A percentile compares a stretch with the other conserved stretches of the same genome.
Conservation (phyloP, 2,113 vertebrate genomes). For the Ondatra zibethicus region DNA sequence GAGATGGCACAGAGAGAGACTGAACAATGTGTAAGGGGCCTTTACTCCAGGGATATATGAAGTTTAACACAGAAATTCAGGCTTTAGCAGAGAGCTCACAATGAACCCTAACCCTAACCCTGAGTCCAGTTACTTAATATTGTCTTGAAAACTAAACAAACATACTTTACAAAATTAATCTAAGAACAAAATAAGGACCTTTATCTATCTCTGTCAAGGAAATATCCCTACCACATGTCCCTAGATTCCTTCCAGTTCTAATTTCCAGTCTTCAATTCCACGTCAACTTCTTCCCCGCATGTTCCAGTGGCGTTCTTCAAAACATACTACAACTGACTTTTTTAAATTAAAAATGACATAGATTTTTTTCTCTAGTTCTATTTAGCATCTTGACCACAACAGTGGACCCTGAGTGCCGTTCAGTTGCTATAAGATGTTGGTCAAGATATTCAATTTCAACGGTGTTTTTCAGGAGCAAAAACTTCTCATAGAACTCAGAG, state of each 20-base stretch:
- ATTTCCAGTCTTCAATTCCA: neutral
- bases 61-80: neutral
- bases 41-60: neutral
- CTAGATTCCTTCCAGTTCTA: neutral
- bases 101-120: neutral
- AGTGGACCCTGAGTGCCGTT: neutral
- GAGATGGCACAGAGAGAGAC: neutral
- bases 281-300: neutral
- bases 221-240: neutral
- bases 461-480: neutral
- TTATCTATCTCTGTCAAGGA: neutral
- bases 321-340: neutral
- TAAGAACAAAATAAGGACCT: neutral
- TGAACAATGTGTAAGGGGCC: neutral
- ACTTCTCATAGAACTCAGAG: neutral
- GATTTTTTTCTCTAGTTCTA: neutral
- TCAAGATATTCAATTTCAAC: neutral
- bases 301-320: neutral
- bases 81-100: neutral
- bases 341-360: constrained; percentile 14
- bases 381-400: neutral
- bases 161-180: neutral
- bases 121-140: neutral
- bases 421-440: neutral
- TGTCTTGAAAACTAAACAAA: constrained; percentile 22